phyloP scores from a whole-genome alignment of 2,888 invertebrate genomes.

The Beris chalybata region DNA sequence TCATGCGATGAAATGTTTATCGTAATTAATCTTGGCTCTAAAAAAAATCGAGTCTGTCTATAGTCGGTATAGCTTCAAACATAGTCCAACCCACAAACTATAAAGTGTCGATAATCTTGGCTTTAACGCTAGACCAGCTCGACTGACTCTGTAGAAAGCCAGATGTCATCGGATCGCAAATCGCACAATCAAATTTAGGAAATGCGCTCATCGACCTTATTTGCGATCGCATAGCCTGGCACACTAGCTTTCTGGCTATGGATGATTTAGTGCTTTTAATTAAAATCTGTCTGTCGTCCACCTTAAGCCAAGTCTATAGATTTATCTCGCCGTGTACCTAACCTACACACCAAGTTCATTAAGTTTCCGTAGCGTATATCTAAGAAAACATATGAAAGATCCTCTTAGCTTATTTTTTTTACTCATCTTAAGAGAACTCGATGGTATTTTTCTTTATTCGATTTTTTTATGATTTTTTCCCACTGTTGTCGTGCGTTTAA shows the following conservation, averaged over 20 bases:
- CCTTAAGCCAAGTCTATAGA: too few relatives aligned
- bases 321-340: too few relatives aligned
- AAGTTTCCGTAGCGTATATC: too few relatives aligned
- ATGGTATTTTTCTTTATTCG: too few relatives aligned
- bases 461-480: too few relatives aligned
- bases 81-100: not conserved
- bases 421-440: too few relatives aligned
- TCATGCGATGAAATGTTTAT: too few relatives aligned
- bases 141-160: conserved; percentile 5
- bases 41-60: not conserved
- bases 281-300: conserved; percentile 3
- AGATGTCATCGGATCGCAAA: not conserved
- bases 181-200: conserved; percentile 15
- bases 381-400: too few relatives aligned
- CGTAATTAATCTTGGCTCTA: too few relatives aligned
- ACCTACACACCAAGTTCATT: too few relatives aligned
- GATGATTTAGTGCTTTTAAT: conserved; percentile 15
- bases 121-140: not conserved
- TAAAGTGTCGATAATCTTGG: not conserved
- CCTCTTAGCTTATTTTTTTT: too few relatives aligned
- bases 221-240: not conserved
- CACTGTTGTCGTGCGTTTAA: too few relatives aligned
- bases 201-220: conserved; percentile 19
- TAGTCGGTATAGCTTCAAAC: not conserved
- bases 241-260: conserved; percentile 1